Conservation (phyloP, 2,113 vertebrate species). For the Chunga burmeisteri region DNA sequence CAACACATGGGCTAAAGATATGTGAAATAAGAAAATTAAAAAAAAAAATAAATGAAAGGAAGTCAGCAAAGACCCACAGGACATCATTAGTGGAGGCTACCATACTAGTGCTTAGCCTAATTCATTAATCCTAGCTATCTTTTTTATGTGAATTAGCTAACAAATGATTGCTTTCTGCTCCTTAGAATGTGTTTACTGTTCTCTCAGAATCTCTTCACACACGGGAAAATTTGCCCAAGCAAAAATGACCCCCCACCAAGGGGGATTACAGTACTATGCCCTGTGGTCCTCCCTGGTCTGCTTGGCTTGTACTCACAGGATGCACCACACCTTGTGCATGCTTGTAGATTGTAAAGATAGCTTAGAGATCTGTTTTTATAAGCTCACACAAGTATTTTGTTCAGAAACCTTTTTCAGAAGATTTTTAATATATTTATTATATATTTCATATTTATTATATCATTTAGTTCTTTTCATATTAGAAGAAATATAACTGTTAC, state of each 20-base stretch:
- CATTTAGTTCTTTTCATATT: not conserved
- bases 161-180: not conserved
- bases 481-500: not conserved
- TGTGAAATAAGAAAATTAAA: not conserved
- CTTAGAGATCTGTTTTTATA: not conserved
- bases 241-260: not conserved
- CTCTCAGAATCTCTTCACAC: not conserved
- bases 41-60: not conserved
- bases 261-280: not conserved
- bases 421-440: not conserved
- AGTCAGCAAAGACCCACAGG: not conserved
- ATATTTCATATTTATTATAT: not conserved
- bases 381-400: not conserved
- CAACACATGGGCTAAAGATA: not conserved
- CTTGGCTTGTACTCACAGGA: not conserved
- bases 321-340: not conserved
- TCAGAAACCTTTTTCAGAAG: not conserved
- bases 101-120: not conserved
- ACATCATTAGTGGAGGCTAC: not conserved
- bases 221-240: not conserved
- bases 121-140: not conserved
- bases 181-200: not conserved
- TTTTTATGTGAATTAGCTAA: not conserved
- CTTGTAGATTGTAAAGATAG: not conserved
- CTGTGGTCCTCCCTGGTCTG: not conserved